Percentiles rank a stretch among this genome's conserved stretches.
Conservation (phyloP, 2,113 vertebrate species). For the Calypte anna region DNA sequence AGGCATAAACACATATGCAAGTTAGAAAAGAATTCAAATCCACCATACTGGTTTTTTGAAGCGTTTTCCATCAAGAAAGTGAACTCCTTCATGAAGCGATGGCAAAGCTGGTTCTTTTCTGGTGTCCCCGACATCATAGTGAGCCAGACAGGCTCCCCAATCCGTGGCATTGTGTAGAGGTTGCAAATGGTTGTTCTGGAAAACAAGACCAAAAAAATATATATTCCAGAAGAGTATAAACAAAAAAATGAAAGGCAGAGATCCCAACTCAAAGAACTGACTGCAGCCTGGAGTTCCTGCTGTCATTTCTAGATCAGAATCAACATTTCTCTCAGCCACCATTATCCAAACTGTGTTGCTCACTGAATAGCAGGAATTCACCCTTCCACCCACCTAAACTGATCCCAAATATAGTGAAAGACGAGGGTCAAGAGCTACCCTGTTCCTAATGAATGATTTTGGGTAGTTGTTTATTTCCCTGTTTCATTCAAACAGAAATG, state of each 20-base stretch:
- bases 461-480: background rate
- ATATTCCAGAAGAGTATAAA: background rate
- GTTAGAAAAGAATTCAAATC: background rate
- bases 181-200: constrained; percentile 93
- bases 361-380: background rate
- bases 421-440: background rate
- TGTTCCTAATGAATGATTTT: background rate
- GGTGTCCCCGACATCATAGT: constrained; percentile 96
- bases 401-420: background rate
- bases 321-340: background rate
- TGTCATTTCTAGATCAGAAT: background rate
- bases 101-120: constrained; percentile 95
- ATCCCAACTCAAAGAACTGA: background rate
- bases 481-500: background rate
- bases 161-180: constrained; percentile 97
- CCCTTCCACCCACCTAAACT: background rate
- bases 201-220: constrained; percentile 6
- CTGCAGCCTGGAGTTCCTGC: background rate
- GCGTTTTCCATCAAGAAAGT: constrained; percentile 94
- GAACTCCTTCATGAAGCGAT: constrained; percentile 96
- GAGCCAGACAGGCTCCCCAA: constrained; percentile 96
- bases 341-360: background rate
- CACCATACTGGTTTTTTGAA: constrained; percentile 95
- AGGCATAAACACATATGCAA: background rate
- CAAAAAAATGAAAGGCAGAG: background rate